Evolutionary conservation across 2,797 vertebrate genomes (phyloP).

Genomic region (Geotrypetes seraphini): DNA sequence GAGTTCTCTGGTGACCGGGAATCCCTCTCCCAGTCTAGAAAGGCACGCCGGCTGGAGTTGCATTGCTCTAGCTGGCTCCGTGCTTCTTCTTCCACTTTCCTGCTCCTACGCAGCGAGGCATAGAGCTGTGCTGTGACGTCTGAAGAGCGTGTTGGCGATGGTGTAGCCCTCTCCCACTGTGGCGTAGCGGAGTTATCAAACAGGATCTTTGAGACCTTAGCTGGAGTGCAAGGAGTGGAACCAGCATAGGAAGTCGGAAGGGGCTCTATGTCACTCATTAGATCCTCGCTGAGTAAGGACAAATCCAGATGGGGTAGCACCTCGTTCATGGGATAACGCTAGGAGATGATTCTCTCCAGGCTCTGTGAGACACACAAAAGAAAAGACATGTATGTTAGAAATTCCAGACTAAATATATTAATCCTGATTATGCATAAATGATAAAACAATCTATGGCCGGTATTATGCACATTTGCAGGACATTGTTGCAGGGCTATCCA

Average conservation of each 20-base stretch:
- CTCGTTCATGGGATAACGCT: no score
- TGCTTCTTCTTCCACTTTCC: conserved; percentile 28
- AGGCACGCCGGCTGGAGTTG: neutral
- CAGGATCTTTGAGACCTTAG: no score
- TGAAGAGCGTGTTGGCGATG: conserved; percentile 10
- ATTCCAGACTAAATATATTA: no score
- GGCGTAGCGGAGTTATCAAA: conserved; percentile 2
- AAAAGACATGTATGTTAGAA: no score
- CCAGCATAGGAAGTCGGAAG: conserved; percentile 12
- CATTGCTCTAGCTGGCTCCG: conserved; percentile 19
- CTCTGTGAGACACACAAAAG: no score
- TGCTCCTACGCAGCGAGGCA: conserved; percentile 33
- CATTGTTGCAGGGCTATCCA: no score
- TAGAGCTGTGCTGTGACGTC: conserved; percentile 41
- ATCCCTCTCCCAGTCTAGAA: neutral
- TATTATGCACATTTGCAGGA: no score
- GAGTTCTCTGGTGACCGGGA: neutral
- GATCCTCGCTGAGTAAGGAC: conserved; percentile 30
- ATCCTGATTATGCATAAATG: no score
- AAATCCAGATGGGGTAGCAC: conserved; percentile 9
- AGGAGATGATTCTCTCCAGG: no score
- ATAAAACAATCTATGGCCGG: no score
- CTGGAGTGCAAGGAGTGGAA: neutral
- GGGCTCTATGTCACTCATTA: conserved; percentile 32
- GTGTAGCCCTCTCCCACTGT: no score